Evolutionary conservation across 2,113 vertebrate species (phyloP).

Genomic region (chimpanzee (Pan troglodytes)): DNA sequence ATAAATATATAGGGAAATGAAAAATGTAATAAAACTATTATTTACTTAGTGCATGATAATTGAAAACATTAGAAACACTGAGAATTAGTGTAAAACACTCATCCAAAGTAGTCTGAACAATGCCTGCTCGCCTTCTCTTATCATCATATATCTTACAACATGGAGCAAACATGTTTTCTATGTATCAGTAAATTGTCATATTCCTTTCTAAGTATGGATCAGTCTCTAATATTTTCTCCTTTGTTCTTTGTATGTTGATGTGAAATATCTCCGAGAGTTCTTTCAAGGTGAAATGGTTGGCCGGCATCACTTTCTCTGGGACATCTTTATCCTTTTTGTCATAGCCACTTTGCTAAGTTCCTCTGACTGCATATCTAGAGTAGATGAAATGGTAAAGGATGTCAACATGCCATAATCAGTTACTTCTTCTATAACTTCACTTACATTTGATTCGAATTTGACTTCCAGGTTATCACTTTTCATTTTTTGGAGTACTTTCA

Average conservation of each 20-base stretch:
- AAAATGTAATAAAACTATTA: not conserved
- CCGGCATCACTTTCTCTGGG: not conserved
- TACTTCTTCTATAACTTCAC: not conserved
- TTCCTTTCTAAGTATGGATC: not conserved
- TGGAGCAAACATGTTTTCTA: not conserved
- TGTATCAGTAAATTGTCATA: not conserved
- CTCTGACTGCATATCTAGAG: not conserved
- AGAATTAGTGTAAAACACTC: not conserved
- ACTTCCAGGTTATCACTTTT: not conserved
- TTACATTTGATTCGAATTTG: not conserved
- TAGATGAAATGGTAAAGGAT: not conserved
- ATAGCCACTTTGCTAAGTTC: not conserved
- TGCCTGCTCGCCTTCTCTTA: not conserved
- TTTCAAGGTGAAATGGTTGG: not conserved
- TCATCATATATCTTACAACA: not conserved
- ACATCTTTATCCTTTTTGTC: not conserved
- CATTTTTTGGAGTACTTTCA: not conserved
- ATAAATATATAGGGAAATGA: not conserved
- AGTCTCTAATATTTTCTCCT: not conserved
- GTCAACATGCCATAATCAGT: not conserved
- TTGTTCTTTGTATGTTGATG: not conserved
- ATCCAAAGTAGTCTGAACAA: not conserved
- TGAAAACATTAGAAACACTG: not conserved
- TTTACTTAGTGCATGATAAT: not conserved
- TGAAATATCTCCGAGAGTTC: not conserved